Evolutionary conservation across 92 coral and sea anemone genomes (phyloP), one percentile per base, ranked within the genome.

Genomic region (Porites evermanni): DNA sequence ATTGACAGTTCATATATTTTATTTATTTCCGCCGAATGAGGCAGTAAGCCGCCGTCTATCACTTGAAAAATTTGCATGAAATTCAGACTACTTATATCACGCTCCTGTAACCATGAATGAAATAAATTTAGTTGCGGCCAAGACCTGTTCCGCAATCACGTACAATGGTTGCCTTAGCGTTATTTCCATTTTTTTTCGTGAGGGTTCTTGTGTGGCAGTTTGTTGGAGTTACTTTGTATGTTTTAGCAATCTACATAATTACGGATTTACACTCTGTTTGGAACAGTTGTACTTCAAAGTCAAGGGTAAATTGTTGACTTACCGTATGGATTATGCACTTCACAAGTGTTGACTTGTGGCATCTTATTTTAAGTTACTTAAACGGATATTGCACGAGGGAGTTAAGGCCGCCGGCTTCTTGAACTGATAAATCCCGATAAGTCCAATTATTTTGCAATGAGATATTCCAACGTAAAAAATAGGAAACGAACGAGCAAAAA

Each of bases 21-120:
- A 83, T 83, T 83, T 83, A 83, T 83, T 83, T 83, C 87, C 87
- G 87, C 47, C 47, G 47, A 38, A 80, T 74, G 61, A 64, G 80
- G 80, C 60, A 64, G 26, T 53, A 64, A 74, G 79, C 87, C 87
- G 87, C 79, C 80, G 87, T 83, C 87, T 50, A 63, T 68, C 65
- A 63, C 73, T 51, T 24, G 29, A 63, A 64, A 87, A 87, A 91
- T 91, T 91, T 86, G 86, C 94, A 91, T 91, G 85, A 87, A 85
- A 67, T 67, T 89, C 84, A 91, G 94, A 91, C 94, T 87, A 77
- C 56, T 77, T 20, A 85, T 85, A 85, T 85, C 88, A 85, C 79
- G 87, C 74, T 83, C 14, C 66, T 83, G 80, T 83, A 64, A 83
- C 65, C 80, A 83, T 53, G 72, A 83, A 64, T 63, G 74, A 61